These are phyloP conservation scores for Polymixis lichenea DNA, from an alignment of 2,888 invertebrate genomes.

Conservation along the genomic window DNA sequence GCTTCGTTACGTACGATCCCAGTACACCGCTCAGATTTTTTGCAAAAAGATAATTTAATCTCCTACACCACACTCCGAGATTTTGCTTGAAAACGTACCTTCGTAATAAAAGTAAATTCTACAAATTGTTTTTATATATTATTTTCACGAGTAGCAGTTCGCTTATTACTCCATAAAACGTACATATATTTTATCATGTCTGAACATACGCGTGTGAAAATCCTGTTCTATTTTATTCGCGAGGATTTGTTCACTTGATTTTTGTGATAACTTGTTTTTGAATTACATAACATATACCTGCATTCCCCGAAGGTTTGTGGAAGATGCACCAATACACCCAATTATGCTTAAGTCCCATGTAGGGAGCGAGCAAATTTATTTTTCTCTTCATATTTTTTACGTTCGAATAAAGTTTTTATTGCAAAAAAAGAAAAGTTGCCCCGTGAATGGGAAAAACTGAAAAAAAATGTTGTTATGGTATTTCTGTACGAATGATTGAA, in stretches of 20 bases:
- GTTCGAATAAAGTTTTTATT: too few species aligned
- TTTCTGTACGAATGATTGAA: too few species aligned
- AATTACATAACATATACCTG: neutral
- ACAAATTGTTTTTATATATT: slow-evolving; percentile 29
- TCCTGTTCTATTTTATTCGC: neutral
- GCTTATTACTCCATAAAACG: slow-evolving; percentile 41
- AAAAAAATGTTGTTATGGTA: too few species aligned
- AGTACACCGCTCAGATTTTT: slow-evolving; percentile 12
- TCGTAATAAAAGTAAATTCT: slow-evolving; percentile 26
- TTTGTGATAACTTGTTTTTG: neutral
- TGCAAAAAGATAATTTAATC: slow-evolving; percentile 38
- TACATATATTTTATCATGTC: slow-evolving; percentile 26
- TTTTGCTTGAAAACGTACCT: slow-evolving; percentile 4
- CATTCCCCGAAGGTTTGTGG: too few species aligned
- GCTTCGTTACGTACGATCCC: neutral
- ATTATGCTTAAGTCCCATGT: too few species aligned
- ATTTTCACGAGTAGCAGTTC: slow-evolving; percentile 16
- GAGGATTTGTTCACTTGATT: neutral
- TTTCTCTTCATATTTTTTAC: too few species aligned
- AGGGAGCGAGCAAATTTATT: too few species aligned
- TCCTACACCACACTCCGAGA: neutral
- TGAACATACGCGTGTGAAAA: slow-evolving; percentile 8
- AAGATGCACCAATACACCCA: too few species aligned
- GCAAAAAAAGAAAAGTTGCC: too few species aligned
- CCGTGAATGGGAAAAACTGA: too few species aligned